These are phyloP conservation scores for Diplolepis rosae DNA, from an alignment of 2,888 invertebrate genomes.

Conservation along the genomic window DNA sequence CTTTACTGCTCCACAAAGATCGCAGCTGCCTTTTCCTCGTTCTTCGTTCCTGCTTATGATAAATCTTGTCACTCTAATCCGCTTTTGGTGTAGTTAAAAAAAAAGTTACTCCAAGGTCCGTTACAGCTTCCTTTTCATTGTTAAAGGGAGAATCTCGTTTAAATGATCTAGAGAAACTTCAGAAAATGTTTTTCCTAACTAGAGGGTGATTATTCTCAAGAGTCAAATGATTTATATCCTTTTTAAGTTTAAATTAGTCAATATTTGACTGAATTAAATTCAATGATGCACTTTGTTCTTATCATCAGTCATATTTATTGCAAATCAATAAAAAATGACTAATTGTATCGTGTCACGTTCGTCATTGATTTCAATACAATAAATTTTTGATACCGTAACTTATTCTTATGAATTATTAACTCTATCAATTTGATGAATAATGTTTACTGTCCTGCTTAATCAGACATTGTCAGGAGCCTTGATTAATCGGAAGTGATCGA, in stretches of 20 bases:
- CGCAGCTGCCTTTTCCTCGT: conserved; percentile 40
- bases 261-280: too few relatives aligned
- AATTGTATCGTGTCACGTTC: too few relatives aligned
- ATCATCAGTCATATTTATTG: neutral
- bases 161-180: neutral
- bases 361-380: too few relatives aligned
- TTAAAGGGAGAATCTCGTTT: neutral
- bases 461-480: conserved; percentile 55
- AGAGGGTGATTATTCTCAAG: too few relatives aligned
- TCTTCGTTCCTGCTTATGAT: conserved; percentile 43
- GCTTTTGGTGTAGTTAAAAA: neutral
- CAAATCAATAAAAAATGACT: too few relatives aligned
- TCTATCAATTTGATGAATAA: conserved; percentile 19
- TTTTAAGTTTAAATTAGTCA: too few relatives aligned
- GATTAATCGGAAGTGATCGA: conserved; percentile 66
- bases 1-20: conserved; percentile 46
- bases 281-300: neutral
- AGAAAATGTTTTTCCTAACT: neutral
- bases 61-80: conserved; percentile 35
- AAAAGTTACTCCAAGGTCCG: neutral
- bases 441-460: conserved; percentile 53
- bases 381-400: neutral
- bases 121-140: neutral
- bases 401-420: conserved; percentile 20
- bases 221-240: too few relatives aligned